These are phyloP conservation scores for Bilobella aurantiaca DNA, from an alignment of 1,140 invertebrate species.

Conservation along the genomic window DNA sequence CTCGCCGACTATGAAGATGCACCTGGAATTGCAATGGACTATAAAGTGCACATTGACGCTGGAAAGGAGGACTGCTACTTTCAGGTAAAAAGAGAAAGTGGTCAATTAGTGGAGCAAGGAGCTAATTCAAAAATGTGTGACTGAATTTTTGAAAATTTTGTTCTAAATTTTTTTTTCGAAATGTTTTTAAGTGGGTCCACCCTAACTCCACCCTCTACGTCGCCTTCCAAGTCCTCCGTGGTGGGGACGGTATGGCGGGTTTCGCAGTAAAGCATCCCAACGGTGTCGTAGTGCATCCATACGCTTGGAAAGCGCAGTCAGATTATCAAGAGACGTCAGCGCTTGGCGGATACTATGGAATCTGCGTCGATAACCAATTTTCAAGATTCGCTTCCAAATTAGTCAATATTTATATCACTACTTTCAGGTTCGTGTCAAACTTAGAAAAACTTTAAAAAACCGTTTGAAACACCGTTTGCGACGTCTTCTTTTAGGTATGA, in stretches of 20 bases:
- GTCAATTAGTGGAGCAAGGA: background rate
- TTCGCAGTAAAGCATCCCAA: slow-evolving; percentile 78
- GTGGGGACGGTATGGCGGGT: slow-evolving; percentile 82
- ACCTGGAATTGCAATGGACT: slow-evolving; percentile 85
- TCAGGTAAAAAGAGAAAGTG: background rate
- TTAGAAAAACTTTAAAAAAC: too few relatives aligned
- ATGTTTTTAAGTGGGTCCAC: slow-evolving; percentile 84
- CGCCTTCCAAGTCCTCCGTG: slow-evolving; percentile 75
- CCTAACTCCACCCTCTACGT: slow-evolving; percentile 85
- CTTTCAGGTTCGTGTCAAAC: too few relatives aligned
- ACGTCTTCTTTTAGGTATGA: slow-evolving; percentile 64
- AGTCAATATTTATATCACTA: slow-evolving; percentile 85
- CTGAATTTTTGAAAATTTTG: slow-evolving; percentile 37
- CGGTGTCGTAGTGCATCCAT: slow-evolving; percentile 72
- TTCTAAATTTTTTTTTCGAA: slow-evolving; percentile 41
- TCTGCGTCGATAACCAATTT: slow-evolving; percentile 91
- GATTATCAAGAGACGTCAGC: slow-evolving; percentile 75
- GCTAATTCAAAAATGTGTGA: background rate
- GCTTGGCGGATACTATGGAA: slow-evolving; percentile 74
- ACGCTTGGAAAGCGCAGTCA: slow-evolving; percentile 72
- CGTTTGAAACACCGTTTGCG: too few relatives aligned
- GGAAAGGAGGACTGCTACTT: slow-evolving; percentile 91
- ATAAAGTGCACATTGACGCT: slow-evolving; percentile 73
- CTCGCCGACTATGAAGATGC: slow-evolving; percentile 38
- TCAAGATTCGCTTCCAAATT: slow-evolving; percentile 83